Base-by-base conservation (phyloP, 2,113 vertebrate species). In the Gymnorhina tibicen region DNA sequence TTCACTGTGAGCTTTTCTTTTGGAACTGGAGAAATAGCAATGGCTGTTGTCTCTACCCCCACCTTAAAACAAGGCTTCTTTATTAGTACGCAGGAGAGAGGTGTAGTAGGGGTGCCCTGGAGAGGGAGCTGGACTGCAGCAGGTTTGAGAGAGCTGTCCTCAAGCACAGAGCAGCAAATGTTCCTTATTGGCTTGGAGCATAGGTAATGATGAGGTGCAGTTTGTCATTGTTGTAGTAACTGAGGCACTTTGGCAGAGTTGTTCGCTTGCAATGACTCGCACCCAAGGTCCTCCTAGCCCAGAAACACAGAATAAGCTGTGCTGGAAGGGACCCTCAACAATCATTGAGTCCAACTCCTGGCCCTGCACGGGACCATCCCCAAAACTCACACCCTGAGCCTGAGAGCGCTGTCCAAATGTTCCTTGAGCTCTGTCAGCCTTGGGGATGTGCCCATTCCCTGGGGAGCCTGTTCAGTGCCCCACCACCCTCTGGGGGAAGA, bases 381-480 rank as follows among this genome's bases (percentile, higher is more conserved):
- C 84, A 37, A 1, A 16, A 44, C 10, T 76, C 13, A 16, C 62
- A 14, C 30, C 30, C 42, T 58, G 60, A 26, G 30, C 30, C 60
- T 35, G 20, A 42, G 37, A 42, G 35, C 5, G 0, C 33, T 52
- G 52, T 21, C 21, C 52, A 32, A 11, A 32, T 0, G 1, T 53
- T 76, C 37, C 52, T 44, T 33, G 84, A 19, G 70, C 60, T 75
- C 50, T 75, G 42, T 1, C 62, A 50, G 35, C 72, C 52, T 12
- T 44, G 32, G 37, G 35, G 37, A 73, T 1, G 14, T 37, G 46
- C 11, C 22, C 17, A 4, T 59, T 52, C 27, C 37, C 53, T 58
- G 60, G 50, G 30, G 23, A 74, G 23, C 30, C 70, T 50, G 21
- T 9, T 11, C 37, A 68, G 44, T 42, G 62, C 21, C 26, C 30